Evolutionary conservation across 2,113 vertebrate genomes (phyloP).

Genomic region (Sphaerodactylus townsendi): DNA sequence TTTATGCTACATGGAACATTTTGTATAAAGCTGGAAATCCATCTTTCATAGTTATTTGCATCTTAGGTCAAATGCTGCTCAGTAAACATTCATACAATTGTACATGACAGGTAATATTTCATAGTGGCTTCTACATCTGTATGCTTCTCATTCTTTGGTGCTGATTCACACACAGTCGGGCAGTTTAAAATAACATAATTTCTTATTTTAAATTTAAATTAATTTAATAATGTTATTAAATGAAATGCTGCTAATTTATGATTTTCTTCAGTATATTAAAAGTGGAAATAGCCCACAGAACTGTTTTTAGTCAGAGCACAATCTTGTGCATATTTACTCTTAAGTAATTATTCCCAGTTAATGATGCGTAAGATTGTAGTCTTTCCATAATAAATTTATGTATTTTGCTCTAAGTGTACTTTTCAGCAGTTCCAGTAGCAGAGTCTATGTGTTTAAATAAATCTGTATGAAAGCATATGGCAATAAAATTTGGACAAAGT

Average conservation of each 20-base stretch:
- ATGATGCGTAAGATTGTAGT: neutral
- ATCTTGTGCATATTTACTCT: neutral
- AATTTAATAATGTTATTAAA: constrained; percentile 56
- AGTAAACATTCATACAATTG: constrained; percentile 66
- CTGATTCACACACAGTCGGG: constrained; percentile 24
- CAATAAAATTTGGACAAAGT: constrained; percentile 1
- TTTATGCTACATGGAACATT: constrained; percentile 31
- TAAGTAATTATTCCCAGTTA: neutral
- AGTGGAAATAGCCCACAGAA: neutral
- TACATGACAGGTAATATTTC: constrained; percentile 78
- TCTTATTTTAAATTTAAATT: constrained; percentile 52
- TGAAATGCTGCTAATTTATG: neutral
- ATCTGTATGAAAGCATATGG: constrained; percentile 29
- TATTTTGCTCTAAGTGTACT: neutral
- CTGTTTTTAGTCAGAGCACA: neutral
- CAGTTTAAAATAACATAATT: constrained; percentile 52
- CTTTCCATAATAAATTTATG: neutral
- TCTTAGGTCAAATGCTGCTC: constrained; percentile 58
- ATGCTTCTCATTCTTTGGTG: constrained; percentile 50
- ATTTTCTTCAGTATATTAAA: neutral
- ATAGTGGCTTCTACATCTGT: constrained; percentile 69
- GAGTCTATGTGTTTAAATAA: neutral
- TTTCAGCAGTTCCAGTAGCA: neutral
- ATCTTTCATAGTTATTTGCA: constrained; percentile 57
- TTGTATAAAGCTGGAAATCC: constrained; percentile 54